Base-by-base conservation (phyloP, 2,797 vertebrate genomes). In the Pagetopsis macropterus region DNA sequence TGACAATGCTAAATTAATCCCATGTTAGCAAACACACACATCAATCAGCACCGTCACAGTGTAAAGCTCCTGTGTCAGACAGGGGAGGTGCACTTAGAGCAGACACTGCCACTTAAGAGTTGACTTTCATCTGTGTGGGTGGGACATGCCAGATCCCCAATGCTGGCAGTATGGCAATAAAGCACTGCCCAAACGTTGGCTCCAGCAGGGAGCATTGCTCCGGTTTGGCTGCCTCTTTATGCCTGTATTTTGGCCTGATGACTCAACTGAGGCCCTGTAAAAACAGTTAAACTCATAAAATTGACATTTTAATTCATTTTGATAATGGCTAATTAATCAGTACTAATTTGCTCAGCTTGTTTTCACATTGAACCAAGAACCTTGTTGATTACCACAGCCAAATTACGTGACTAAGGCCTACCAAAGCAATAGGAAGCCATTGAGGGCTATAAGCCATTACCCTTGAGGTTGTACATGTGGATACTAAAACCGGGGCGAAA, bases 91-190 rank as follows among this genome's bases (percentile, higher is more conserved):
- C 76, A 75, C 71, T 56, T 58, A 79, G 64, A 89, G 80, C 88
- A 91, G 89, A 90, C 91, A 86, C 83, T 80, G 84, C 86, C 85
- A 90, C 85, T 90, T 87, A 89, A 81, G 75, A 72, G 63, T 69
- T 76, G 84, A 71, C 92, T 94, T 94, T 92, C 79, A 93, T 93
- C 93, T 90, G 69, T 65, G 85, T 92, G 90, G 89, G 93, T 91
- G 93, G 93, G 86, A 88, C 72, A 85, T 79, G 87, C 87, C 76
- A 78, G 85, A 87, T 86, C 82, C 65, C 72, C 83, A 68, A 37
- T 3, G 19, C 59, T 89, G 88, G 75, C 73, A 76, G 57, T 23
- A 19, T 3, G 44, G 75, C 76, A 85, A 63, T 66, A 79, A 76
- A 76, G 72, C 71, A 66, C 84, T 71, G 73, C 62, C 75, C 76